Evolutionary conservation across 2,797 vertebrate species (phyloP).

Genomic region (Vireo griseus): DNA sequence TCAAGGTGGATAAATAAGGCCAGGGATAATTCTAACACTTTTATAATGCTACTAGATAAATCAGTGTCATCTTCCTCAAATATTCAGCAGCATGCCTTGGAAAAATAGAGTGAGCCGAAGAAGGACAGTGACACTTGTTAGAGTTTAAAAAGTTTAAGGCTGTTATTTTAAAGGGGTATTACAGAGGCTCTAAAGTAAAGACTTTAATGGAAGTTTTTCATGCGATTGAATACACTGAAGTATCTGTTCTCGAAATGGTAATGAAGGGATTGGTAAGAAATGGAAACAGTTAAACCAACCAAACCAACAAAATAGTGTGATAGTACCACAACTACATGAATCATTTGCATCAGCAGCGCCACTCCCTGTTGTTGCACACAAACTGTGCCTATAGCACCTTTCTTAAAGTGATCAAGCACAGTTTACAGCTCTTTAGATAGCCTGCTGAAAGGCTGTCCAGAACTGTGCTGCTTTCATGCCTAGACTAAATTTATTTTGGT

Average conservation of each 20-base stretch:
- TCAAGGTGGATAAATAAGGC: neutral
- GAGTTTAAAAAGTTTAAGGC: neutral
- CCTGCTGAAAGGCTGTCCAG: neutral
- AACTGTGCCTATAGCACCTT: neutral
- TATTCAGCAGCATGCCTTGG: neutral
- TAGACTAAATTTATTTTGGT: neutral
- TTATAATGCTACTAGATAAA: neutral
- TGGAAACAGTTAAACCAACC: neutral
- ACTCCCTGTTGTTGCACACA: neutral
- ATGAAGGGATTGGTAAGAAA: neutral
- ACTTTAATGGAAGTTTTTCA: neutral
- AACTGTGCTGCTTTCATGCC: neutral
- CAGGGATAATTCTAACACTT: neutral
- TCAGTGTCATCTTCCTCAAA: neutral
- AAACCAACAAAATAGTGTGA: neutral
- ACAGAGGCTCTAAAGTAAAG: neutral
- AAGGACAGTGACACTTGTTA: neutral
- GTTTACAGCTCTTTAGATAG: neutral
- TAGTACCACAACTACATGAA: neutral
- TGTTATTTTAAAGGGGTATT: neutral
- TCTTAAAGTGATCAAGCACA: neutral
- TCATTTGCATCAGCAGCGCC: neutral
- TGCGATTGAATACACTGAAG: neutral
- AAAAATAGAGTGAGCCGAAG: neutral
- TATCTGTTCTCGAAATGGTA: neutral